phyloP scores from a whole-genome alignment of 2,113 vertebrate species.

The Poecile atricapillus region DNA sequence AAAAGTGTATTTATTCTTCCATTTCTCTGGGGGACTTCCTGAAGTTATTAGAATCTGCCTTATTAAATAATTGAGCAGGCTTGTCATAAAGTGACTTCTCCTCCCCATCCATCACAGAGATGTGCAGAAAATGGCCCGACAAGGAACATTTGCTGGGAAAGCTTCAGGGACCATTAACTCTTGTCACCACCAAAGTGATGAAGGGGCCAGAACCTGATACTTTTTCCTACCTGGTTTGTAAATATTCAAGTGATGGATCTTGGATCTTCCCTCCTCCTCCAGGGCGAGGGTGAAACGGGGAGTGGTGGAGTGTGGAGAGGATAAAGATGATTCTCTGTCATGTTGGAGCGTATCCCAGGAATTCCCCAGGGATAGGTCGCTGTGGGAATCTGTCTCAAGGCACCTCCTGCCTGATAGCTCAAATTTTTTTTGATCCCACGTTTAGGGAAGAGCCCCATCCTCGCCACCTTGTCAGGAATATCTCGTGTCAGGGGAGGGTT shows the following conservation, averaged over 20 bases:
- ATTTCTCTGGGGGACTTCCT: slow-evolving; percentile 25
- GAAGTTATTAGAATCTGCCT: slow-evolving; percentile 45
- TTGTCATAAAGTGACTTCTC: slow-evolving; percentile 60
- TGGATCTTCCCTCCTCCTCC: background rate
- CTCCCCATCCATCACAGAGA: slow-evolving; percentile 31
- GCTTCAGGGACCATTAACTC: slow-evolving; percentile 53
- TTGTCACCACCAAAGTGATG: slow-evolving; percentile 46
- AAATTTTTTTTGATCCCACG: rapidly evolving
- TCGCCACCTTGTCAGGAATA: background rate
- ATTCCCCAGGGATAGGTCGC: background rate
- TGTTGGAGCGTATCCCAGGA: background rate
- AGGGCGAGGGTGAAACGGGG: background rate
- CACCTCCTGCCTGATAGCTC: background rate
- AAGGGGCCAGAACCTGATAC: background rate
- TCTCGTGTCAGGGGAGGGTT: background rate
- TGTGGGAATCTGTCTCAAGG: background rate
- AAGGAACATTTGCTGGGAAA: slow-evolving; percentile 56
- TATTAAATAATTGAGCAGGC: slow-evolving; percentile 62
- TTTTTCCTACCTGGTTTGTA: slow-evolving; percentile 1
- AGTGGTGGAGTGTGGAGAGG: background rate
- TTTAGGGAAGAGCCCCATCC: background rate
- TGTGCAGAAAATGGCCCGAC: slow-evolving; percentile 34
- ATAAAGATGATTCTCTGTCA: background rate
- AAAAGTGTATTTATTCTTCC: slow-evolving; percentile 17
- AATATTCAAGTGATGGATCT: background rate